Percentiles rank a stretch among this genome's conserved stretches.
These are phyloP conservation scores for Hafferia zeledoni DNA, from an alignment of 2,797 vertebrate genomes.

Conservation along the genomic window DNA sequence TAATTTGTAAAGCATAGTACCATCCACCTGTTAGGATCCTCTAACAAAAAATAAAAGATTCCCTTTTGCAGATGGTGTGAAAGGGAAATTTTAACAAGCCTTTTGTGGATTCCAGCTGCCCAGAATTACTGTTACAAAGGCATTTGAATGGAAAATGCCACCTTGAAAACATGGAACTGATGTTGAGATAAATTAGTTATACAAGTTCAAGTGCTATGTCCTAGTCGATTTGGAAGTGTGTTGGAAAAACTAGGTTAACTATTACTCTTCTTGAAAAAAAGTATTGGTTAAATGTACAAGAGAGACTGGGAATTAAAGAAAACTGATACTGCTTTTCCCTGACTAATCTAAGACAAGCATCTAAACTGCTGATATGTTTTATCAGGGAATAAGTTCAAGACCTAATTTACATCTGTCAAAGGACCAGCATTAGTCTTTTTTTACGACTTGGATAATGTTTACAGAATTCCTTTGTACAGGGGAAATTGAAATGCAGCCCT, in stretches of 20 bases:
- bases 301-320: neutral
- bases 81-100: neutral
- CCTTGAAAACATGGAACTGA: neutral
- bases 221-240: neutral
- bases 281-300: neutral
- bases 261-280: neutral
- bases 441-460: neutral
- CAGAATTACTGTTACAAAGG: neutral
- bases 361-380: neutral
- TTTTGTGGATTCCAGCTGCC: neutral
- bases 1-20: neutral
- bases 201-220: neutral
- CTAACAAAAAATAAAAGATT: neutral
- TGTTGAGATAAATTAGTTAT: neutral
- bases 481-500: neutral
- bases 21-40: neutral
- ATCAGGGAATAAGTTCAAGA: neutral
- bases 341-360: neutral
- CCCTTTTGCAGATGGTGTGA: neutral
- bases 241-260: neutral
- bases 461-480: slow-evolving; percentile 5
- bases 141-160: neutral
- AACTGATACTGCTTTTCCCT: neutral
- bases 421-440: neutral
- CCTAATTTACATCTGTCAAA: neutral